A percentile compares a stretch with the other conserved stretches of the same genome.
These are phyloP conservation scores for Sparidentex hasta DNA, from an alignment of 2,797 vertebrate species.

Conservation along the genomic window DNA sequence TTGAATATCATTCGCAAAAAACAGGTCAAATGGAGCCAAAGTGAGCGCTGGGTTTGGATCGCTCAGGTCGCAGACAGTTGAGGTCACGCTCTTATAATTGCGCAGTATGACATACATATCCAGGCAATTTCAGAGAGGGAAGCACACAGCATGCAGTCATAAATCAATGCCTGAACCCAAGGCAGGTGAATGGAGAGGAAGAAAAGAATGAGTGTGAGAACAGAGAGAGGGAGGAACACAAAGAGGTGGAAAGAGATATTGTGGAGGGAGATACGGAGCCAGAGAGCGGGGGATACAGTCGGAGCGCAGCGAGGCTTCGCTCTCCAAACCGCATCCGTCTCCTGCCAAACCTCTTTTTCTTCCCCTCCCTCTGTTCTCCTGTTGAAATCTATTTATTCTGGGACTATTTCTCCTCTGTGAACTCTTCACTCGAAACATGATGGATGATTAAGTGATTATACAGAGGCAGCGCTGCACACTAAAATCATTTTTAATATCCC, in stretches of 20 bases:
- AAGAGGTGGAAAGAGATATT: conserved; percentile 27
- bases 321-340: conserved; percentile 65
- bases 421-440: conserved; percentile 66
- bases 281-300: neutral
- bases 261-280: conserved; percentile 15
- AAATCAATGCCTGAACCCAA: conserved; percentile 63
- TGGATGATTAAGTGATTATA: conserved; percentile 63
- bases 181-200: conserved; percentile 44
- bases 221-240: conserved; percentile 23
- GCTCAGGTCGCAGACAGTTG: conserved; percentile 56
- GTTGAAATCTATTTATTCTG: conserved; percentile 61
- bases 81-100: conserved; percentile 72
- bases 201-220: conserved; percentile 3
- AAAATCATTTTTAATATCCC: conserved; percentile 55
- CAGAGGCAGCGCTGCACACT: conserved; percentile 40
- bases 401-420: conserved; percentile 55
- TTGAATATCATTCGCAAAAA: conserved; percentile 34
- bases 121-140: conserved; percentile 55
- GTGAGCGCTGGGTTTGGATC: conserved; percentile 47
- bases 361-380: conserved; percentile 25
- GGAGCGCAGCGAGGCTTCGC: conserved; percentile 45
- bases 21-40: conserved; percentile 45
- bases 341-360: conserved; percentile 64
- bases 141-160: conserved; percentile 50
- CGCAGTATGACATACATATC: conserved; percentile 71